Conservation (phyloP, 2,797 vertebrate species). For the Sebastes minor region DNA sequence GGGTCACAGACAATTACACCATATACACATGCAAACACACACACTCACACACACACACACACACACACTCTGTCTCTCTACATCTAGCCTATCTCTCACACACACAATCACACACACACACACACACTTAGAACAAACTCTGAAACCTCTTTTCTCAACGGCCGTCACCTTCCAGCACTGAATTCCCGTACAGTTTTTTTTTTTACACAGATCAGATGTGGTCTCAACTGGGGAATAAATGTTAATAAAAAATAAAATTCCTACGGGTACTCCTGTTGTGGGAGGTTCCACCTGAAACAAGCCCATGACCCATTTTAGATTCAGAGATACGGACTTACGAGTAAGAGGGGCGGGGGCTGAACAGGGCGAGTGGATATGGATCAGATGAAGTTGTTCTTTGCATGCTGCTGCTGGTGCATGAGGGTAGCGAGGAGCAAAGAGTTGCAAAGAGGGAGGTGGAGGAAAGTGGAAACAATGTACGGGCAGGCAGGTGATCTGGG, state of each 20-base stretch:
- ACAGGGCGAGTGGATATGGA: background rate
- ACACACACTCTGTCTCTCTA: background rate
- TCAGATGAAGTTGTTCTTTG: slow-evolving; percentile 37
- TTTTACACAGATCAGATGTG: background rate
- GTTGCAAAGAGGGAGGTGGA: background rate
- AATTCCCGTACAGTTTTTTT: background rate
- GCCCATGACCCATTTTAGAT: slow-evolving; percentile 36
- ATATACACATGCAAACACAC: slow-evolving; percentile 18
- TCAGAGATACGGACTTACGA: slow-evolving; percentile 13
- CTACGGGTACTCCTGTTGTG: background rate
- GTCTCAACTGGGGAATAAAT: slow-evolving; percentile 16
- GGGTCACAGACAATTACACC: slow-evolving; percentile 63
- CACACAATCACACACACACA: background rate
- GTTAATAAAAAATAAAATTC: background rate
- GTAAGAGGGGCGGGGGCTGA: background rate
- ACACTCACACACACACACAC: background rate
- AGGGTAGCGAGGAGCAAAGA: slow-evolving; percentile 21
- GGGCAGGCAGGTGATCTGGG: slow-evolving; percentile 50
- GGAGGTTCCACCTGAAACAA: slow-evolving; percentile 40
- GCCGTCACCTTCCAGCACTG: background rate
- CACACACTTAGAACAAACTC: background rate
- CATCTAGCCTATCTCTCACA: background rate
- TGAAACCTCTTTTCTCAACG: background rate
- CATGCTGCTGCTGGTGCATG: slow-evolving; percentile 25
- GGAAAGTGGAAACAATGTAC: slow-evolving; percentile 42